These are phyloP conservation scores for Camptogramma bilineatum DNA, from an alignment of 2,888 invertebrate species.

Conservation along the genomic window DNA sequence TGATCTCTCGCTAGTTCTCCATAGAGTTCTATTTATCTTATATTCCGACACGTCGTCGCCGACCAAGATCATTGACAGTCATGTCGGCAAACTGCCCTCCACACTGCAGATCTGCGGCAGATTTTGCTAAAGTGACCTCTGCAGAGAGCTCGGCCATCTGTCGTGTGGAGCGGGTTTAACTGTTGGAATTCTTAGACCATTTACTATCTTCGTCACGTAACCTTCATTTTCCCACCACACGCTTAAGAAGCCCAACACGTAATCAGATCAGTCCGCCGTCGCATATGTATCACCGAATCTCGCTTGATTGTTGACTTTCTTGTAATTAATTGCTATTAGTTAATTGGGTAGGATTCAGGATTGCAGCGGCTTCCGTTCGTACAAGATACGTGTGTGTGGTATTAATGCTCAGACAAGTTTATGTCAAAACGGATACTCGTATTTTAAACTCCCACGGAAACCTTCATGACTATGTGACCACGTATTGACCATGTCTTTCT, in stretches of 20 bases:
- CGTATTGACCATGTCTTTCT: no score
- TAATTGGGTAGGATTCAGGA: constrained; percentile 49
- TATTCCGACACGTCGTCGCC: no score
- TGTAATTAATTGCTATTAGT: constrained; percentile 62
- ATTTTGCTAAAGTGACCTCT: no score
- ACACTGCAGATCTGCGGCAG: no score
- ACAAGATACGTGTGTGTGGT: constrained; percentile 38
- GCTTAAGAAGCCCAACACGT: constrained; percentile 64
- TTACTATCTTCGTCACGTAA: constrained; percentile 58
- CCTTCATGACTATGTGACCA: no score
- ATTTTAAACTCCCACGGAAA: no score
- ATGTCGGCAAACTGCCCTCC: no score
- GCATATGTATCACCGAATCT: constrained; percentile 65
- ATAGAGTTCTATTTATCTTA: no score
- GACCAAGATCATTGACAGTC: no score
- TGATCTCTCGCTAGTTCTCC: no score
- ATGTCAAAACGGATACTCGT: background rate
- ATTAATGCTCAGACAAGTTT: constrained; percentile 13
- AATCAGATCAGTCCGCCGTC: constrained; percentile 58
- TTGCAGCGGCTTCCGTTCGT: constrained; percentile 34
- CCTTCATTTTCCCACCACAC: constrained; percentile 56
- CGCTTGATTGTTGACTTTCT: constrained; percentile 69
- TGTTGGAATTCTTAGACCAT: constrained; percentile 7
- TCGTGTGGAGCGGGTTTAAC: no score
- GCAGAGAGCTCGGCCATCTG: no score